phyloP scores from a whole-genome alignment of 2,113 vertebrate genomes.

The Pogona vitticeps region DNA sequence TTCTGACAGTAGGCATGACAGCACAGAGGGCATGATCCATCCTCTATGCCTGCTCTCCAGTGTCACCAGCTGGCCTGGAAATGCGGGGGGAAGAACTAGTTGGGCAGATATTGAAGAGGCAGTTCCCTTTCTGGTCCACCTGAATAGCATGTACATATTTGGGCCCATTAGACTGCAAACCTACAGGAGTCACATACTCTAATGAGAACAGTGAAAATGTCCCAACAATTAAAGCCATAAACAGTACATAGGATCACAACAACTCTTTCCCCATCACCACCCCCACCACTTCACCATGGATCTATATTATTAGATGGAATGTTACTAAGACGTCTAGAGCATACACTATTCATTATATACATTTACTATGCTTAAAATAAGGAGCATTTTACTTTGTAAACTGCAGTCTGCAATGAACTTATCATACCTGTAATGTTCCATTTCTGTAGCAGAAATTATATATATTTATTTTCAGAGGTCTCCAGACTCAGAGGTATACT shows the following conservation, averaged over 20 bases:
- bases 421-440: background rate
- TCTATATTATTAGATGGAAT: background rate
- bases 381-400: background rate
- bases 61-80: too few species aligned
- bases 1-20: too few species aligned
- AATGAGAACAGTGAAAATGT: background rate
- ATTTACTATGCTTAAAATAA: background rate
- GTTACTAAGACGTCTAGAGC: background rate
- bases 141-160: too few species aligned
- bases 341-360: background rate
- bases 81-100: too few species aligned
- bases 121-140: too few species aligned
- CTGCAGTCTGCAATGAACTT: too few species aligned
- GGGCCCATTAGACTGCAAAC: background rate
- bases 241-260: background rate
- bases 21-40: too few species aligned
- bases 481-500: background rate
- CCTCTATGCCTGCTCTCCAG: too few species aligned
- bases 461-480: background rate
- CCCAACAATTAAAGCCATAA: background rate
- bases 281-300: background rate
- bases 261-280: background rate
- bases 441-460: background rate
- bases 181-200: background rate
- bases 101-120: too few species aligned